phyloP scores from a whole-genome alignment of 2,113 vertebrate genomes.

The Noturus placidus region DNA sequence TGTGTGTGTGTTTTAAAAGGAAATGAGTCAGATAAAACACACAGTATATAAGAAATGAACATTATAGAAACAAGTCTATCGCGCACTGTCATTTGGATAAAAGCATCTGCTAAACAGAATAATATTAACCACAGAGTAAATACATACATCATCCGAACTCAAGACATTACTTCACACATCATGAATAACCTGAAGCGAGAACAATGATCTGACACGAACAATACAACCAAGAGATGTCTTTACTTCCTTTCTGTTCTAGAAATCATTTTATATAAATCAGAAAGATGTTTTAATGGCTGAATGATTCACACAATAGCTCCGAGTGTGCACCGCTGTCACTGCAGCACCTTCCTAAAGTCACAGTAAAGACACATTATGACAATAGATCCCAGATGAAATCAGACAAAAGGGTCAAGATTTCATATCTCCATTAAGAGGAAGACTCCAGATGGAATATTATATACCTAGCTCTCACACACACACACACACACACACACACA shows the following conservation, averaged over 20 bases:
- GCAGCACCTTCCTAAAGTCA: background rate
- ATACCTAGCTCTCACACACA: background rate
- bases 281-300: background rate
- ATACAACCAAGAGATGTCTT: no score
- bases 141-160: background rate
- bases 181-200: background rate
- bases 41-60: background rate
- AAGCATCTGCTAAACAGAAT: no score
- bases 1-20: constrained; percentile 8
- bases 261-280: background rate
- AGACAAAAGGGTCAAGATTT: background rate
- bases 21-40: background rate
- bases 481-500: background rate
- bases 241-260: background rate
- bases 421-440: background rate
- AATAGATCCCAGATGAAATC: background rate
- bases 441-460: constrained; percentile 10
- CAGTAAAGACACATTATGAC: background rate
- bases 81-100: no score
- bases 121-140: background rate
- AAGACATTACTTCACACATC: background rate
- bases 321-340: no score
- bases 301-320: background rate
- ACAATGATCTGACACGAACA: background rate
- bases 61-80: background rate